Conservation (phyloP, 2,797 vertebrate genomes). For the Muscicapa comitata region DNA sequence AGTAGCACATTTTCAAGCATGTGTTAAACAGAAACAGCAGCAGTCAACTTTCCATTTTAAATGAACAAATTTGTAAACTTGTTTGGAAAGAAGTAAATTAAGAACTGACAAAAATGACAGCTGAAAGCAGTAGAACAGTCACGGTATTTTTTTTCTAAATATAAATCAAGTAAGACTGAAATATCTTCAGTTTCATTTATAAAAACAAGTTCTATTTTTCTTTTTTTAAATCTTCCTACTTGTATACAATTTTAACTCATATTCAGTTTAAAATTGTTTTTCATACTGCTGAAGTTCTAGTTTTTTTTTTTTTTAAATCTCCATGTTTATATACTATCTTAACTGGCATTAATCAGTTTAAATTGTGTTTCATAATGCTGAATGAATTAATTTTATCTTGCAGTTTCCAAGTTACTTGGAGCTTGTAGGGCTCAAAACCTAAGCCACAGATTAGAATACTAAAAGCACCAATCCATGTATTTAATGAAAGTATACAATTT, state of each 20-base stretch:
- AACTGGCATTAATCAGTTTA: not conserved
- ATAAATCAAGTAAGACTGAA: constrained; percentile 42
- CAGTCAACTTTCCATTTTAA: constrained; percentile 51
- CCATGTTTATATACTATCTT: not conserved
- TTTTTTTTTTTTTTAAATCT: not conserved
- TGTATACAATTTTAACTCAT: not conserved
- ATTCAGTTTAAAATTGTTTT: not conserved
- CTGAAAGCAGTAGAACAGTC: constrained; percentile 46
- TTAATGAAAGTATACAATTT: not conserved
- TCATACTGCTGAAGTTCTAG: not conserved
- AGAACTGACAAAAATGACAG: constrained; percentile 58
- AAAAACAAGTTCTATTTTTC: not conserved
- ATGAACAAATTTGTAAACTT: constrained; percentile 49
- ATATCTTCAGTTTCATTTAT: constrained; percentile 29
- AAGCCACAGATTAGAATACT: not conserved
- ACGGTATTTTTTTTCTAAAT: constrained; percentile 13
- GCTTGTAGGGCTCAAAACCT: not conserved
- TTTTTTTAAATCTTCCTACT: not conserved
- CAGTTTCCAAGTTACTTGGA: not conserved
- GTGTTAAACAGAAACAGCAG: constrained; percentile 41
- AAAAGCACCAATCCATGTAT: not conserved
- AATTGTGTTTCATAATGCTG: not conserved
- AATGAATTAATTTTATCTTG: not conserved
- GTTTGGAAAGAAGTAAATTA: constrained; percentile 55
- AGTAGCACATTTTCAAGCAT: constrained; percentile 47